These are phyloP conservation scores for Creontiades dilutus DNA, from an alignment of 2,888 invertebrate genomes.

Conservation along the genomic window DNA sequence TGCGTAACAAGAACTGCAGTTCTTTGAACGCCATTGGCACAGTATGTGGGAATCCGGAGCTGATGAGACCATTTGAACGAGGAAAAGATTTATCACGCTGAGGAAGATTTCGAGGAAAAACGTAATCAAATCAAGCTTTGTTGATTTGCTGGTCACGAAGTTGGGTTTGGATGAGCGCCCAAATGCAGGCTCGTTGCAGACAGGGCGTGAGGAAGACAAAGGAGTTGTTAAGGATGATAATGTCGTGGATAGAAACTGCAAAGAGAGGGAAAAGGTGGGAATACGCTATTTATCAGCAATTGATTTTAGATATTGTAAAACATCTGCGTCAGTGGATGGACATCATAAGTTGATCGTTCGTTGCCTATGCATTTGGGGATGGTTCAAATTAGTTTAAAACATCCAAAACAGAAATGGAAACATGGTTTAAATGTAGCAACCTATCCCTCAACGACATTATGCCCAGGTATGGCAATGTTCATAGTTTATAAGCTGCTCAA, in stretches of 20 bases:
- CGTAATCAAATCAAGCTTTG: background rate
- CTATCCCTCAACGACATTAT: no score
- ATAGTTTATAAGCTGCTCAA: no score
- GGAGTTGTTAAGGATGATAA: background rate
- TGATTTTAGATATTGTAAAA: no score
- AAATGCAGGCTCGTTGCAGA: background rate
- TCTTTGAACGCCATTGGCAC: background rate
- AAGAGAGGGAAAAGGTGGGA: background rate
- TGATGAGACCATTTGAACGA: background rate
- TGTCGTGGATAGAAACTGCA: background rate
- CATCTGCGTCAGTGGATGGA: no score
- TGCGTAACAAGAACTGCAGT: background rate
- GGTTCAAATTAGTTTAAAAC: no score
- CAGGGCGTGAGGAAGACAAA: background rate
- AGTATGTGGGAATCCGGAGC: background rate
- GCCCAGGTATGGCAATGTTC: no score
- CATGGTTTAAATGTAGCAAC: no score
- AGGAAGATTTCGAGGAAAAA: background rate
- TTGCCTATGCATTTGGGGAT: no score
- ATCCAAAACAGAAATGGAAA: no score
- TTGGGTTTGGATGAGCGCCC: background rate
- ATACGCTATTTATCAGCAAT: no score
- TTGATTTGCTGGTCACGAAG: background rate
- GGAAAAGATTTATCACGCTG: background rate
- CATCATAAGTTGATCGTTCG: no score